A percentile compares a stretch with the other conserved stretches of the same genome.
phyloP scores from a whole-genome alignment of 2,888 invertebrate species.

The Taenaris catops region DNA sequence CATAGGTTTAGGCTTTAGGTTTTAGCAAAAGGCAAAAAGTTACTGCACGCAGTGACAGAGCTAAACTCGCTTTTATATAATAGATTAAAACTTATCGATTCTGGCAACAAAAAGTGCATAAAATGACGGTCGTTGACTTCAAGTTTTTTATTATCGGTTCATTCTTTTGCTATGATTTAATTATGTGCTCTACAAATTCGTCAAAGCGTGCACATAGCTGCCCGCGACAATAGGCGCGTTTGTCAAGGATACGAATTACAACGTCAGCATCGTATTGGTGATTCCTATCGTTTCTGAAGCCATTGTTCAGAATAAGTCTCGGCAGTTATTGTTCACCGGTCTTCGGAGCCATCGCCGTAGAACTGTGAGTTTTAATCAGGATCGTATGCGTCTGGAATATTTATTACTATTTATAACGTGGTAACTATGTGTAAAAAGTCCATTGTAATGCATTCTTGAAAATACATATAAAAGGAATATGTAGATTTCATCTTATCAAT shows the following conservation, averaged over 20 bases:
- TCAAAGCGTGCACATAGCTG: constrained; percentile 28
- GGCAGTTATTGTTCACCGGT: constrained; percentile 61
- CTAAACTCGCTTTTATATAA: constrained; percentile 26
- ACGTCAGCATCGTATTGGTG: constrained; percentile 65
- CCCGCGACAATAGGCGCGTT: constrained; percentile 47
- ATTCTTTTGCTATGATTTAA: constrained; percentile 42
- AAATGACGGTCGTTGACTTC: constrained; percentile 43
- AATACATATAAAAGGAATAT: neutral
- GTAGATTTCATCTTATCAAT: no score
- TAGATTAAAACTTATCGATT: neutral
- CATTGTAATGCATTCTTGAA: constrained; percentile 5
- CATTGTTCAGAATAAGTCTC: constrained; percentile 77
- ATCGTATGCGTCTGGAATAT: constrained; percentile 55
- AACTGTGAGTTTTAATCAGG: constrained; percentile 63
- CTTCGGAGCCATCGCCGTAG: constrained; percentile 43
- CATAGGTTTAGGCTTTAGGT: no score
- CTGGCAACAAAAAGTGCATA: constrained; percentile 3
- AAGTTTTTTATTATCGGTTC: constrained; percentile 23
- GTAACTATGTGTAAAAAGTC: constrained; percentile 1
- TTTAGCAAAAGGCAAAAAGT: no score
- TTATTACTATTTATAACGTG: constrained; percentile 21
- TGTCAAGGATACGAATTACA: constrained; percentile 38
- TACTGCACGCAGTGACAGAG: no score
- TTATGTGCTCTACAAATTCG: constrained; percentile 46
- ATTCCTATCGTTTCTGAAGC: constrained; percentile 67